Base-by-base conservation (phyloP, 2,113 vertebrate species). In the Xenus cinereus region DNA sequence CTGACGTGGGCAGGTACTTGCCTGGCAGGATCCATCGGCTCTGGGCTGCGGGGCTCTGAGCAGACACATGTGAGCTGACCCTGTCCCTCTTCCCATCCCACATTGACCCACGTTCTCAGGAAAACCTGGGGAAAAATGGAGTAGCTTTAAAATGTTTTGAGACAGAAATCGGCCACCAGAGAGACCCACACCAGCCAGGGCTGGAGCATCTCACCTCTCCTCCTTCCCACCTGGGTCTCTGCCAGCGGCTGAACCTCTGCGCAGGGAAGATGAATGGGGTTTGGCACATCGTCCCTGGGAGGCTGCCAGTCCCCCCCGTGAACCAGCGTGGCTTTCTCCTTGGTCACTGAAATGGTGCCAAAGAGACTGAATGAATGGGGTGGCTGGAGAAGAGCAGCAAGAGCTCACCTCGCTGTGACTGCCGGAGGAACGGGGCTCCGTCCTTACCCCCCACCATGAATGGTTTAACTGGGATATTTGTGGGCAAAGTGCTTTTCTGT, bases 401-500 rank as follows among this genome's bases (percentile, higher is more conserved):
- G 14, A 24, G 20, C 12, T 1, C 73, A 37, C 28, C 48, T 39
- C 3, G 4, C 19, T 6, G 2, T 27, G 23, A 19, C 41, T 27
- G 48, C 63, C 24, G 4, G 15, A 14, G 67, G n/a, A 5, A 33
- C 2, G 0, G 33, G 59, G 41, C 15, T 10, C 3, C 11, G 67
- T 62, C 57, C 71, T 43, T 43, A 41, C 41, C 41, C 12, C 41
- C 14, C 14, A 14, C 41, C 41, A 43, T 46, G 32, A 26, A 14
- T 1, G 32, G 24, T 17, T 64, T 7, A 12, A n/a, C 66, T 28
- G 82, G 50, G 26, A 1, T 3, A 4, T 46, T 35, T 32, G 50
- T 12, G 60, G 30, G 26, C 68, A 37, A 0, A 0, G 0, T 0
- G 3, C 51, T 54, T 1, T 51, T 39, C 51, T 43, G 32, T 30